Evolutionary conservation across 2,797 vertebrate genomes (phyloP), one percentile per base, ranked within the genome.

Genomic region (Poeciliopsis turneri): DNA sequence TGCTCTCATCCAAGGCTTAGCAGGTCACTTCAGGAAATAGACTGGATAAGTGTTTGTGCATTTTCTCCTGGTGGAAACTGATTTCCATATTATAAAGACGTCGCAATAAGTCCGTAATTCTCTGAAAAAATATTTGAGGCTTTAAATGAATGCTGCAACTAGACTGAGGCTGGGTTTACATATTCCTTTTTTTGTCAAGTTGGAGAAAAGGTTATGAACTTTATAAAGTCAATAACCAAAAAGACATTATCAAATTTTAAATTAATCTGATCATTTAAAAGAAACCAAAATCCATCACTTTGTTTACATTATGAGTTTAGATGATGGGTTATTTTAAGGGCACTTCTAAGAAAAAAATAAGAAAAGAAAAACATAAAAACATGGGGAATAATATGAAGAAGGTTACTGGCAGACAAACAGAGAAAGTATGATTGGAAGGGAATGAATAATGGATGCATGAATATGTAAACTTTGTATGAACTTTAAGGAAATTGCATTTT

Each of bases 1-100:
- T 82, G 89, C 89, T 91, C 88, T 94, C 82, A 86, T 83, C 84
- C 66, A 46, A 89, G 84, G 89, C 88, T 88, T 89, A 82, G 90
- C 83, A 81, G 87, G 91, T 89, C 92, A 92, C 87, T 93, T 91
- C 90, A 92, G 90, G 88, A 92, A 91, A 94, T 87, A 81, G 87
- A 86, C 87, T 78, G 8, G 12, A 45, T 76, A 45, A 77, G 78
- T 66, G 39, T 82, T 55, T 69, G 80, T 77, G 51, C 64, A 73
- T 82, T 41, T 64, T 43, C 30, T 51, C 39, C 13, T 76, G 74
- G 68, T 76, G n/a, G 20, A 28, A 61, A 69, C 41, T 25, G 33
- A 55, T 55, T 70, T 70, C 68, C 68, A 70, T 70, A 45, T 70
- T 68, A 70, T n/a, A 16, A 45, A 70, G 41, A 70, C 13, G 25